Evolutionary conservation across 2,113 vertebrate species (phyloP).

Genomic region (Leptocoma aspasia): DNA sequence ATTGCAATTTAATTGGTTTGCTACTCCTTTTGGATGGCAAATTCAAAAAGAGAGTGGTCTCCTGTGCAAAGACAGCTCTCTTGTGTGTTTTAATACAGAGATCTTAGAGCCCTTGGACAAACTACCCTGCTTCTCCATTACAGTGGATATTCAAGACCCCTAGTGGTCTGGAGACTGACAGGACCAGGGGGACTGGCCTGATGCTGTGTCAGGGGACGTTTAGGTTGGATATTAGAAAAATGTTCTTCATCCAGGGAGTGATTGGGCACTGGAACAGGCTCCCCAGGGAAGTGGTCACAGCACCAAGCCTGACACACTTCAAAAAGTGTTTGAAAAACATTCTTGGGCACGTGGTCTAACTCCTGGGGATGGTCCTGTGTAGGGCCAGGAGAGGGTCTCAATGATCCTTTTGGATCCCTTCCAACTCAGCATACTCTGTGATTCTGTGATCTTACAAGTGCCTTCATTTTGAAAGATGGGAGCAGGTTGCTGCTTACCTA

Average conservation of each 20-base stretch:
- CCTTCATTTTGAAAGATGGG: neutral
- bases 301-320: neutral
- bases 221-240: neutral
- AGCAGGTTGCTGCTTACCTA: neutral
- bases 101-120: neutral
- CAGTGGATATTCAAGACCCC: neutral
- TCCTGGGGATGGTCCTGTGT: neutral
- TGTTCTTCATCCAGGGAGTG: fast-evolving
- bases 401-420: neutral
- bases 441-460: neutral
- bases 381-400: neutral
- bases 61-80: neutral
- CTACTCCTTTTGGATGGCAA: neutral
- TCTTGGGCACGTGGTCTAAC: neutral
- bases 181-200: neutral
- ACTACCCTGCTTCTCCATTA: neutral
- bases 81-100: neutral
- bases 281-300: neutral
- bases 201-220: neutral
- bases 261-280: neutral
- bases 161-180: neutral
- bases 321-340: neutral
- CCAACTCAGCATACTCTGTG: neutral
- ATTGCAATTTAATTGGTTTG: fast-evolving
- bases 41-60: neutral